Evolutionary conservation across 2,113 vertebrate genomes (phyloP), one percentile per base, ranked within the genome.

Genomic region (Bothrops jararaca): DNA sequence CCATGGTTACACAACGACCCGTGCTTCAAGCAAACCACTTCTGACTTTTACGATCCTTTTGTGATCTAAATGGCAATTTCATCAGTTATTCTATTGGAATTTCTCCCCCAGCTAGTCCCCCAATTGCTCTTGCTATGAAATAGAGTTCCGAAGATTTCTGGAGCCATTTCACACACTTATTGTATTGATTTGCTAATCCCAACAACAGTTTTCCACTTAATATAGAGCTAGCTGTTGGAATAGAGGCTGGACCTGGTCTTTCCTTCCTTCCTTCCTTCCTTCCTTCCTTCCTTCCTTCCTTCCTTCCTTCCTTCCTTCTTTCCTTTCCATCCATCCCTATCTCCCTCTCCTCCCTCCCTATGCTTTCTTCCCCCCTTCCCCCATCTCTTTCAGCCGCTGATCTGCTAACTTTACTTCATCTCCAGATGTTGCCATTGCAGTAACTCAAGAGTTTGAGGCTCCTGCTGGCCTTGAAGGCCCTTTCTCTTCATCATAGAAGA

Each of bases 1-100:
- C 93, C 96, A 96, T 96, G 96, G 97, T 97, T 98, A 97, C 97
- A 97, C 96, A 97, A 97, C 94, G 96, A 98, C 97, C 97, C 96
- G 95, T 97, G 96, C 96, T 97, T 98, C 97, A 98, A 96, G 97
- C 96, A 98, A 98, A 98, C 96, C 97, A 95, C 96, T 97, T 98
- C 96, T 97, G 97, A 97, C 97, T 98, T 97, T 98, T 98, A 98
- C 96, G 96, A 97, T 97, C 97, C 97, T 98, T 98, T 97, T 98
- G 97, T 97, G 97, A 98, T 98, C 97, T 97, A 98, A 98, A 97
- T 97, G 97, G 97, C 95, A 97, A 97, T 97, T 97, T 98, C 97
- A 96, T 98, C 97, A 98, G 96, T 97, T 98, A 98, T 98, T 98
- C 97, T 94, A 96, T 89, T 96, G 96, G 95, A 97, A 95, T 95